Base-by-base conservation (phyloP, 53 echinoderm and acorn worm genomes). In the Antedon mediterranea region DNA sequence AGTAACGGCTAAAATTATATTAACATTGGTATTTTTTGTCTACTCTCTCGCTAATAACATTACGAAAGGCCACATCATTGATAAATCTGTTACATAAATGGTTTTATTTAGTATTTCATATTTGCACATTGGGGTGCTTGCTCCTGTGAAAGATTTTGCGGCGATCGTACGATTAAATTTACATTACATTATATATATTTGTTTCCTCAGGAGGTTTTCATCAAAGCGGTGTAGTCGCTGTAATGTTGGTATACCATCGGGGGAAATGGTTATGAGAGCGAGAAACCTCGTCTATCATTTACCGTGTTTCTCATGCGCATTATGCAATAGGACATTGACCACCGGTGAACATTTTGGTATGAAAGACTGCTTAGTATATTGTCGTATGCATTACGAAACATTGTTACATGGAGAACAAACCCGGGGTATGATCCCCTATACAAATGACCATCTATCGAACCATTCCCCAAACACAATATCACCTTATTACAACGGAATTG, bases 261-360 rank as follows among this genome's bases (percentile, higher is more conserved):
- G 87, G 71, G 97, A 97, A 83, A 87, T 97, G 88, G 97, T 97
- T 30, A 97, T 97, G 97, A 75, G 97, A 13, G 97, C 97, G 26
- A 87, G 92, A 8, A 89, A 89, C 28, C 80, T 92, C 20, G 90
- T 97, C 75, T 97, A 86, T 73, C 97, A 97, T 44, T 88, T 92
- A 18, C 42, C 83, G 33, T 97, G 97, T 75, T 97, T 97, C 82
- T 89, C 89, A 32, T 97, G 97, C 44, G 83, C 85, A 14, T 81
- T 76, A 23, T 97, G 97, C 83, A 90, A 83, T 74, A 81, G 82
- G 44, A 77, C 86, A 2, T 81, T 97, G 31, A 88, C 79, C 84
- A 87, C 92, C 32, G 97, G 97, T 0, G 97, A 97, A 78, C 92
- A 97, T 75, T 97, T 89, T 76, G 97, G 97, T 29, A 97, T 97